Evolutionary conservation across 2,888 invertebrate species (phyloP).

Genomic region (Caenorhabditis sp.): DNA sequence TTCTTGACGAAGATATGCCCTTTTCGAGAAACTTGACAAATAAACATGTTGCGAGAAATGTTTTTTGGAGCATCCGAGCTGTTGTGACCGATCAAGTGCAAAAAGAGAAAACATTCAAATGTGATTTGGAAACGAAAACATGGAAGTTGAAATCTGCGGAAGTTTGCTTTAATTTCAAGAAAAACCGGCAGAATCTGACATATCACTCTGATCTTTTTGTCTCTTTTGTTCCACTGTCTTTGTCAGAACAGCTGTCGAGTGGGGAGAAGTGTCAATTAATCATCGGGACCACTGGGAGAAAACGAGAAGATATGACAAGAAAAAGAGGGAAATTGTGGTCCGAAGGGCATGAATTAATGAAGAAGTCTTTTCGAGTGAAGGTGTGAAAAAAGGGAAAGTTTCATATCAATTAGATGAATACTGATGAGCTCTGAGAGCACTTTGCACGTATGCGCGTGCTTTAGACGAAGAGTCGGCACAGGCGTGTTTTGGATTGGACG

Average conservation of each 20-base stretch:
- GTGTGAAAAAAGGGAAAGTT: constrained; percentile 28
- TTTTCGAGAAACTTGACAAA: too few relatives aligned
- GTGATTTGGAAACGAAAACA: background rate
- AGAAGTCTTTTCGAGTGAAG: constrained; percentile 18
- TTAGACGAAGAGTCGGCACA: constrained; percentile 2
- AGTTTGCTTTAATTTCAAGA: background rate
- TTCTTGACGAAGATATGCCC: too few relatives aligned
- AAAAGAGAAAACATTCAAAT: background rate
- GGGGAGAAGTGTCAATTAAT: constrained; percentile 23
- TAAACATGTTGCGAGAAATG: too few relatives aligned
- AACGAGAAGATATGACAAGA: constrained; percentile 12
- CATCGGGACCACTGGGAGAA: constrained; percentile 25
- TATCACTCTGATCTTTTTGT: constrained; percentile 7
- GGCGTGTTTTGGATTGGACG: constrained; percentile 45
- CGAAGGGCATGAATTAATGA: constrained; percentile 18
- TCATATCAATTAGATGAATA: constrained; percentile 53
- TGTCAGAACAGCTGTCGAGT: constrained; percentile 17
- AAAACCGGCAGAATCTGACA: background rate
- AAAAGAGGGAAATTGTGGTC: constrained; percentile 21
- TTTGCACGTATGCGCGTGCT: constrained; percentile 38
- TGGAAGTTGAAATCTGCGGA: background rate
- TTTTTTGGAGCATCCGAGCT: too few relatives aligned
- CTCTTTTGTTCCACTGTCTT: constrained; percentile 9
- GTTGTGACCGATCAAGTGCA: too few relatives aligned
- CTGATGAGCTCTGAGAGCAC: constrained; percentile 30